A percentile compares a stretch with the other conserved stretches of the same genome.
These are phyloP conservation scores for Buphagus erythrorhynchus DNA, from an alignment of 2,797 vertebrate genomes.

Conservation along the genomic window DNA sequence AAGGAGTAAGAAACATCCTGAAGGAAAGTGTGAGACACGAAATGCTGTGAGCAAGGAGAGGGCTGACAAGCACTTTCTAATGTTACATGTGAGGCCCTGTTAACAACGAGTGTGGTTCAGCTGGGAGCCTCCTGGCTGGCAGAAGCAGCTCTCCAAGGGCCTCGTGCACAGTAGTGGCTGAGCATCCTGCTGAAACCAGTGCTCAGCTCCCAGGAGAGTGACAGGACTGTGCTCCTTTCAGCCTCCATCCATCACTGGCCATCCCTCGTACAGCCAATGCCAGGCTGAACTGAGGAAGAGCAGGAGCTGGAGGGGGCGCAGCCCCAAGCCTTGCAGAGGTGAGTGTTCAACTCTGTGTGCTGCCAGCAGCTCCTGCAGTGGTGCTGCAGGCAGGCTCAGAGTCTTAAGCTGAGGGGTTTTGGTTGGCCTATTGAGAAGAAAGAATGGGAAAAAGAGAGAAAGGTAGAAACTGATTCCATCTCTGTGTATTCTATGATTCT, in stretches of 20 bases:
- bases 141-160: background rate
- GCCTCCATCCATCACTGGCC: rapidly evolving
- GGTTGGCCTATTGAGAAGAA: background rate
- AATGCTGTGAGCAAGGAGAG: background rate
- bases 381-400: background rate
- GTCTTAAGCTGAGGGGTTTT: background rate
- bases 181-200: background rate
- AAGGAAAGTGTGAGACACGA: background rate
- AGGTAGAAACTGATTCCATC: background rate
- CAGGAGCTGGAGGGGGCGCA: background rate
- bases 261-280: rapidly evolving
- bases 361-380: background rate
- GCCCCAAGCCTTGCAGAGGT: background rate
- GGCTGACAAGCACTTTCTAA: background rate
- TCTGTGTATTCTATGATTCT: background rate
- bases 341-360: background rate
- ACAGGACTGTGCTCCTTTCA: rapidly evolving
- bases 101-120: rapidly evolving
- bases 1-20: background rate
- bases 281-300: background rate
- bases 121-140: rapidly evolving
- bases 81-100: background rate
- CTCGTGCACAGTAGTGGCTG: rapidly evolving
- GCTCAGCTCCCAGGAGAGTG: background rate
- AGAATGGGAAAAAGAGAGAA: background rate